Evolutionary conservation across 2,888 invertebrate species (phyloP).

Genomic region (Dynastes tityus): DNA sequence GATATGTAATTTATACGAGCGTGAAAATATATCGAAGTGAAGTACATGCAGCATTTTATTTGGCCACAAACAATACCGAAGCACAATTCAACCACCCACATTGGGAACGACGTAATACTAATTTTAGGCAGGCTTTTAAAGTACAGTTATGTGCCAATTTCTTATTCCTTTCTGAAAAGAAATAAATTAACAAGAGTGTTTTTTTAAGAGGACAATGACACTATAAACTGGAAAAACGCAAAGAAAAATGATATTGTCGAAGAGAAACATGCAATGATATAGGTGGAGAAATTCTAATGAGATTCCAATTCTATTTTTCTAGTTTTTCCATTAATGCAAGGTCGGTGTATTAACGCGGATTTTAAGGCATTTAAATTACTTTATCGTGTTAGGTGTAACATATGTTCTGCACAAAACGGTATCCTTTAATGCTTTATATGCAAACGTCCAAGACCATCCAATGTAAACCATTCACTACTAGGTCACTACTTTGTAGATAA

Average conservation of each 20-base stretch:
- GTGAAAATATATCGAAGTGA: not conserved
- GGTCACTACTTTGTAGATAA: slow-evolving; percentile 35
- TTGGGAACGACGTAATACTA: not conserved
- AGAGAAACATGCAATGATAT: not conserved
- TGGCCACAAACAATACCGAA: not conserved
- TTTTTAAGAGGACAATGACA: slow-evolving; percentile 10
- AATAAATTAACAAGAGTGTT: not conserved
- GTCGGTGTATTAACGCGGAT: not conserved
- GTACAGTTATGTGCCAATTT: slow-evolving; percentile 16
- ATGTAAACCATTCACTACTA: slow-evolving; percentile 29
- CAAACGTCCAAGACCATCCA: slow-evolving; percentile 34
- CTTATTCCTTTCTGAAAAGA: not conserved
- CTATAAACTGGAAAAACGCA: not conserved
- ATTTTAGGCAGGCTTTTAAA: not conserved
- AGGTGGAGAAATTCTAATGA: no score
- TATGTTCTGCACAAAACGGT: slow-evolving; percentile 42
- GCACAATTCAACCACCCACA: slow-evolving; percentile 6
- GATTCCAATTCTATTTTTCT: no score
- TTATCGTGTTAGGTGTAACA: slow-evolving; percentile 36
- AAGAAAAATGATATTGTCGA: not conserved
- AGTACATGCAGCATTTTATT: not conserved
- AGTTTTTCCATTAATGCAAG: not conserved
- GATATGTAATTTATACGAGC: not conserved
- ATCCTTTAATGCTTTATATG: slow-evolving; percentile 46
- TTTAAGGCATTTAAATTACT: slow-evolving; percentile 23